Evolutionary conservation across 2,113 vertebrate species (phyloP).

Genomic region (Amia ocellicauda): DNA sequence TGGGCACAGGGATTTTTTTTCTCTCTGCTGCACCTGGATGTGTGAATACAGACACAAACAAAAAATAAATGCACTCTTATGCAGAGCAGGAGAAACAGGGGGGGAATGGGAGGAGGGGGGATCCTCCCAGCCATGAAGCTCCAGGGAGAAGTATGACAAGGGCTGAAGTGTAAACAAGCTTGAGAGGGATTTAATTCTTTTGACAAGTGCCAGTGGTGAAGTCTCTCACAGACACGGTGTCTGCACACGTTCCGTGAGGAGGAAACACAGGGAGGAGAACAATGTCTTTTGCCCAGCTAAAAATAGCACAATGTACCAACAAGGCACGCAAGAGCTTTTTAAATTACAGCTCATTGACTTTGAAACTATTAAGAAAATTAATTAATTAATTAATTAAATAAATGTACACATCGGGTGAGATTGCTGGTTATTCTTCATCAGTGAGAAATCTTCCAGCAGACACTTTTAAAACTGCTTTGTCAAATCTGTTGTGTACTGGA

Average conservation of each 20-base stretch:
- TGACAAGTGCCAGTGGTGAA: slow-evolving; percentile 71
- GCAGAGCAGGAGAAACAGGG: slow-evolving; percentile 42
- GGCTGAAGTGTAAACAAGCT: slow-evolving; percentile 75
- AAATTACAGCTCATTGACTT: not conserved
- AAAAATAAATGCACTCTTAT: slow-evolving; percentile 71
- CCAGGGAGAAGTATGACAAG: slow-evolving; percentile 72
- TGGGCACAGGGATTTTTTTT: slow-evolving; percentile 54
- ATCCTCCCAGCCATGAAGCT: slow-evolving; percentile 62
- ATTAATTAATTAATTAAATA: no score
- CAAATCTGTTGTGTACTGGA: not conserved
- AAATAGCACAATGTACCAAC: slow-evolving; percentile 57
- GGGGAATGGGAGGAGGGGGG: slow-evolving; percentile 26
- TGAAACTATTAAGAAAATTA: not conserved
- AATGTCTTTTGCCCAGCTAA: slow-evolving; percentile 52
- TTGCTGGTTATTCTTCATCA: no score
- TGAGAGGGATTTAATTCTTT: slow-evolving; percentile 76
- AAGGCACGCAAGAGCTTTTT: not conserved
- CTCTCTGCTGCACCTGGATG: slow-evolving; percentile 67
- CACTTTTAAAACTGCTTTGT: not conserved
- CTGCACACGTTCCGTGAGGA: slow-evolving; percentile 60
- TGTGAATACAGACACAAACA: slow-evolving; percentile 66
- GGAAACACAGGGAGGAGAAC: slow-evolving; percentile 55
- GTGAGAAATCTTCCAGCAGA: no score
- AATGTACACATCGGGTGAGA: no score
- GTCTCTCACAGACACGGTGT: slow-evolving; percentile 63